Conservation (phyloP, 2,888 invertebrate genomes). For the Synergus itoensis region DNA sequence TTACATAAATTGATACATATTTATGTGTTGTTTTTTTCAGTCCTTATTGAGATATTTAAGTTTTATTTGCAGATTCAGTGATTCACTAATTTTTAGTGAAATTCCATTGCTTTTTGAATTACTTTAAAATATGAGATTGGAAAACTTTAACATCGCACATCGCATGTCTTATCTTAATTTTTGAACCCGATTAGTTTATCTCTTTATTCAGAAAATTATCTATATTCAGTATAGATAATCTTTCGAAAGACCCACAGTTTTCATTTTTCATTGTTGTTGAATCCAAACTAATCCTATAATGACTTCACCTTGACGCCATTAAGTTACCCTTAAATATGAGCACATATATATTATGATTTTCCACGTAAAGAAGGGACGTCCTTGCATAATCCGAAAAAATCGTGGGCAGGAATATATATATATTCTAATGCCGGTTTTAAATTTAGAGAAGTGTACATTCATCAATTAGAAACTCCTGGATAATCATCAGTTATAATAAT, state of each 20-base stretch:
- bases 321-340: not conserved
- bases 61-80: too few relatives aligned
- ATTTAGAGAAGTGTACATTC: not conserved
- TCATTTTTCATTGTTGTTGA: not conserved
- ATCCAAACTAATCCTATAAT: not conserved
- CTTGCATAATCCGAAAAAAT: not conserved
- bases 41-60: too few relatives aligned
- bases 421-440: not conserved
- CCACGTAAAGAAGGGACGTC: not conserved
- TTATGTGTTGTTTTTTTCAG: too few relatives aligned
- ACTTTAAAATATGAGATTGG: too few relatives aligned
- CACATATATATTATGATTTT: conserved; percentile 1
- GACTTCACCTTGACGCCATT: not conserved
- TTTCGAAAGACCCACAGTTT: not conserved
- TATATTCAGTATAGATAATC: not conserved
- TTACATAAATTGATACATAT: too few relatives aligned
- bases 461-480: too few relatives aligned
- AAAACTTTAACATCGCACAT: too few relatives aligned
- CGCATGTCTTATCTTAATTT: too few relatives aligned
- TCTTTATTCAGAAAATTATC: not conserved
- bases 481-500: too few relatives aligned
- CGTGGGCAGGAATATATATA: not conserved
- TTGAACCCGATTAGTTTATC: not conserved
- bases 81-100: too few relatives aligned
- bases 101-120: too few relatives aligned